These are phyloP conservation scores for Tetragnatha montana DNA, from an alignment of 2,888 invertebrate species.

Conservation along the genomic window DNA sequence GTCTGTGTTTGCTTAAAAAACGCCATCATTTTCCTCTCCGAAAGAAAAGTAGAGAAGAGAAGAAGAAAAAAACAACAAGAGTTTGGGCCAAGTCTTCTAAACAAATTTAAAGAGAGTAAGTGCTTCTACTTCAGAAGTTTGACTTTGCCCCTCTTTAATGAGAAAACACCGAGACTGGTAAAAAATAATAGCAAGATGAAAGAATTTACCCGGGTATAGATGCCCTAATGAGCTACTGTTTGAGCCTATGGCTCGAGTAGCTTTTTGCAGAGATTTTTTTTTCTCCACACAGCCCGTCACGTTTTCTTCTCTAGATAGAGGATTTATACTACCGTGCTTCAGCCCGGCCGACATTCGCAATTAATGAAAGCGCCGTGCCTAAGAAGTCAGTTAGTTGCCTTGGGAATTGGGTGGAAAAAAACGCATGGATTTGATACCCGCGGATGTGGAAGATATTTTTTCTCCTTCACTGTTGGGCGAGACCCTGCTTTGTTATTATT, in stretches of 20 bases:
- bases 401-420: slow-evolving; percentile 6
- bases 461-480: neutral
- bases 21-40: neutral
- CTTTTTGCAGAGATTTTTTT: slow-evolving; percentile 22
- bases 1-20: neutral
- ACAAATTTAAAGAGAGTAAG: slow-evolving; percentile 13
- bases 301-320: neutral
- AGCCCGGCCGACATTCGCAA: slow-evolving; percentile 21
- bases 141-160: slow-evolving; percentile 27
- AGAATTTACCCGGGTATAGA: slow-evolving; percentile 22
- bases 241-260: slow-evolving; percentile 29
- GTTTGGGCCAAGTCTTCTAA: neutral
- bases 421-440: neutral
- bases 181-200: neutral
- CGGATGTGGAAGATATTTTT: neutral
- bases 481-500: slow-evolving; percentile 4
- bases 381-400: slow-evolving; percentile 18
- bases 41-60: no score
- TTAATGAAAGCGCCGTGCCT: slow-evolving; percentile 51
- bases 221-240: slow-evolving; percentile 48
- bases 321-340: slow-evolving; percentile 18
- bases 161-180: slow-evolving; percentile 10
- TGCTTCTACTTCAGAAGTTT: slow-evolving; percentile 9
- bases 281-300: neutral
- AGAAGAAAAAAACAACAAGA: neutral